These are phyloP conservation scores for Danio jaintianensis DNA, from an alignment of 2,797 vertebrate species.

Conservation along the genomic window DNA sequence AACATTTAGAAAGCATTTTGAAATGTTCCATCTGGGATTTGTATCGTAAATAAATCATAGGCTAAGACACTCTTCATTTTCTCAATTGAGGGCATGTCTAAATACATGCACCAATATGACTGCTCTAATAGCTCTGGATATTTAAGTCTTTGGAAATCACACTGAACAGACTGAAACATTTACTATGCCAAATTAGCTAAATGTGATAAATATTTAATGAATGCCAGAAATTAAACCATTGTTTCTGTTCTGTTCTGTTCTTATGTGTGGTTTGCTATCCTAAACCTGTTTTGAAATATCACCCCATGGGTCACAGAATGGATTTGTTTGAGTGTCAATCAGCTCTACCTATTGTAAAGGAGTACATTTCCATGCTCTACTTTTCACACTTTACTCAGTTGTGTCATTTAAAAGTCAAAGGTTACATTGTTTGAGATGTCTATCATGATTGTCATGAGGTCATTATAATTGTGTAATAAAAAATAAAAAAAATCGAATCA, in stretches of 20 bases:
- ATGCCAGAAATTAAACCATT: neutral
- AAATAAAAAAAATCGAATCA: no score
- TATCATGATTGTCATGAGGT: no score
- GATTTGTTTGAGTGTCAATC: neutral
- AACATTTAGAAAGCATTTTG: neutral
- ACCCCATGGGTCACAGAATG: neutral
- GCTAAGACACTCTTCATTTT: neutral
- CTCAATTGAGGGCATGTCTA: neutral
- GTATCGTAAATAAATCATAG: neutral
- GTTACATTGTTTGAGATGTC: no score
- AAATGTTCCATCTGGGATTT: neutral
- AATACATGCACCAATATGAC: neutral
- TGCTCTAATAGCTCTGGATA: slow-evolving; percentile 1
- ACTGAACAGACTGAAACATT: slow-evolving; percentile 3
- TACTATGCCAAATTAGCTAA: neutral
- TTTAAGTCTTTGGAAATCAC: neutral
- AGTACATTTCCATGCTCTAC: no score
- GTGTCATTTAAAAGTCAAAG: no score
- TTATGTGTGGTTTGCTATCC: neutral
- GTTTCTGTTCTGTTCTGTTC: neutral
- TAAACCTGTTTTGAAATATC: neutral
- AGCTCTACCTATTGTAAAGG: neutral
- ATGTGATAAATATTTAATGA: neutral
- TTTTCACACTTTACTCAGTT: no score
- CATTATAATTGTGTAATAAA: no score